Evolutionary conservation across 1,140 invertebrate genomes (phyloP).

Genomic region (Atopsyche davidsoni): DNA sequence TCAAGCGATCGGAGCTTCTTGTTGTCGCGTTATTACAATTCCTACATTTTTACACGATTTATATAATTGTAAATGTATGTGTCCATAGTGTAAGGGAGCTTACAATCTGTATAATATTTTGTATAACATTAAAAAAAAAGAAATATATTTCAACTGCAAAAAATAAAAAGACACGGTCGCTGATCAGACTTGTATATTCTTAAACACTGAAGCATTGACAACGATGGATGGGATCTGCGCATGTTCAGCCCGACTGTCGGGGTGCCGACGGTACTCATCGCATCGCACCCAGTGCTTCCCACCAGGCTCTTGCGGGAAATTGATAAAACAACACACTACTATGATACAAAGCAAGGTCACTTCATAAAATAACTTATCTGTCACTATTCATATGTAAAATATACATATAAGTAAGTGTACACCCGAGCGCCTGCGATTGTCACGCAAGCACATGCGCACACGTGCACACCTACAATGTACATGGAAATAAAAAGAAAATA

Average conservation of each 20-base stretch:
- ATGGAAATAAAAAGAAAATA: conserved; percentile 13
- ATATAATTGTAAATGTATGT: conserved; percentile 5
- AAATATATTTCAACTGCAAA: conserved; percentile 17
- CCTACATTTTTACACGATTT: conserved; percentile 21
- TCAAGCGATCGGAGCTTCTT: conserved; percentile 2
- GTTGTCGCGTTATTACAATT: conserved; percentile 15
- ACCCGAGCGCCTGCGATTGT: background rate
- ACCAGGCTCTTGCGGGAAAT: conserved; percentile 22
- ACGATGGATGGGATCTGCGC: conserved; percentile 7
- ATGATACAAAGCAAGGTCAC: conserved; percentile 31
- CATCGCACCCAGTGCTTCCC: conserved; percentile 7
- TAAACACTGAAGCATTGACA: conserved; percentile 24
- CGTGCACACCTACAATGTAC: conserved; percentile 13
- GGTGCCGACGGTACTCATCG: background rate
- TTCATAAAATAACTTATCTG: conserved; percentile 30
- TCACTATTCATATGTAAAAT: conserved; percentile 26
- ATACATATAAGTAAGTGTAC: conserved; percentile 16
- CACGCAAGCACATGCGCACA: background rate
- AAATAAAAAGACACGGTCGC: conserved; percentile 26
- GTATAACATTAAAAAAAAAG: conserved; percentile 23
- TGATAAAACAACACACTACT: conserved; percentile 29
- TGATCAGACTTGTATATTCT: conserved; percentile 29
- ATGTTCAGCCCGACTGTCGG: background rate
- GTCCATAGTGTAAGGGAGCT: conserved; percentile 1
- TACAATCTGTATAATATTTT: conserved; percentile 17